A percentile compares a stretch with the other conserved stretches of the same genome.
Conservation (phyloP, 2,797 vertebrate species). For the Hyperoplus immaculatus region DNA sequence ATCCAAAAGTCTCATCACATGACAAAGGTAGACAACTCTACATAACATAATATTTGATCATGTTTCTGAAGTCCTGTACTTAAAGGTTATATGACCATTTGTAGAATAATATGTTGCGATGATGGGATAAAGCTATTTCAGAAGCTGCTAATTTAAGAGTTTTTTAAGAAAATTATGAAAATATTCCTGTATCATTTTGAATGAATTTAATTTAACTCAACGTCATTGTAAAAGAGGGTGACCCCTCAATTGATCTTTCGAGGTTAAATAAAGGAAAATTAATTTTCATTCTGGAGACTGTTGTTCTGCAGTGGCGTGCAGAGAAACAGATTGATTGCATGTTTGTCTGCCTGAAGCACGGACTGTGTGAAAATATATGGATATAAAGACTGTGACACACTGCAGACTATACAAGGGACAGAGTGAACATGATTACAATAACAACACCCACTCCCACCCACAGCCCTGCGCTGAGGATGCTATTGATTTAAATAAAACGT, state of each 20-base stretch:
- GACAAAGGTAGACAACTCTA: background rate
- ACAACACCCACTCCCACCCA: conserved; percentile 57
- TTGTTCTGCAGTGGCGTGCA: conserved; percentile 38
- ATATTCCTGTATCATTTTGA: background rate
- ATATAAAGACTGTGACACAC: conserved; percentile 38
- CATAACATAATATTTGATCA: background rate
- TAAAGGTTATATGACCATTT: conserved; percentile 5
- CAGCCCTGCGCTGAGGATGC: conserved; percentile 30
- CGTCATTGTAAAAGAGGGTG: no score
- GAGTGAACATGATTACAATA: conserved; percentile 19
- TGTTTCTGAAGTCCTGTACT: background rate
- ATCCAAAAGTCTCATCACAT: background rate
- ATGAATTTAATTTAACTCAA: background rate
- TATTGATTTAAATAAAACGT: background rate
- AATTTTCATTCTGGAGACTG: background rate
- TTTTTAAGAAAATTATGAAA: background rate
- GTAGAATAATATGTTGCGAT: conserved; percentile 4
- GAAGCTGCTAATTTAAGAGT: background rate
- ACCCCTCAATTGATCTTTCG: no score
- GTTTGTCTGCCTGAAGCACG: conserved; percentile 44
- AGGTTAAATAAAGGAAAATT: no score
- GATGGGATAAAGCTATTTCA: background rate
- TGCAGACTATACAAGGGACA: conserved; percentile 30
- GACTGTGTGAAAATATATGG: conserved; percentile 24
- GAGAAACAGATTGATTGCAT: conserved; percentile 66